Percentiles rank a stretch among this genome's conserved stretches.
Evolutionary conservation across 2,797 vertebrate genomes (phyloP).

Genomic region (Antrozous pallidus): DNA sequence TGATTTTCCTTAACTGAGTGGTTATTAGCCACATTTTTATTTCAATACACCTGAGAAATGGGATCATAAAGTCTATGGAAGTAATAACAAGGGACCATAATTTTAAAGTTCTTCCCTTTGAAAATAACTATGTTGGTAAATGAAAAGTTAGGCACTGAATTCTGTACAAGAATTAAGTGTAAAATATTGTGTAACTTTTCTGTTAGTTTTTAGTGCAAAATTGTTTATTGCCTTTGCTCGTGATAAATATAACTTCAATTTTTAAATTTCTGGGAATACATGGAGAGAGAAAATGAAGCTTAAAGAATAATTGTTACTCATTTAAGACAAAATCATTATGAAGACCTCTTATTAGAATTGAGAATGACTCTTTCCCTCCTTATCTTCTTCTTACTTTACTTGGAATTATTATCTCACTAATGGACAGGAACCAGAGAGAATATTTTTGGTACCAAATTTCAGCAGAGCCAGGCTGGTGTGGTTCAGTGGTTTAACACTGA

Average conservation of each 20-base stretch:
- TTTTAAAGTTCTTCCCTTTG: neutral
- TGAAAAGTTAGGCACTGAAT: neutral
- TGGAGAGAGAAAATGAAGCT: slow-evolving; percentile 15
- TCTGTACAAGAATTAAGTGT: neutral
- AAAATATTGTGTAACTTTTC: neutral
- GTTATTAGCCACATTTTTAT: slow-evolving; percentile 1
- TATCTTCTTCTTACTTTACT: neutral
- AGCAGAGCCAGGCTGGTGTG: neutral
- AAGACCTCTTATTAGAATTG: neutral
- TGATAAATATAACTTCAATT: neutral
- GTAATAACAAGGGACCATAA: neutral
- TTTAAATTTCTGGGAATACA: slow-evolving; percentile 1
- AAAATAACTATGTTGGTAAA: slow-evolving; percentile 21
- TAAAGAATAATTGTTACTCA: neutral
- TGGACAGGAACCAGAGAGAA: neutral
- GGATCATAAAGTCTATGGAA: neutral
- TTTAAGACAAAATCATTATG: slow-evolving; percentile 17
- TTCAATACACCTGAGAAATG: slow-evolving; percentile 26
- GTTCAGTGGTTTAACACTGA: too few relatives aligned
- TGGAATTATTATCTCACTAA: neutral
- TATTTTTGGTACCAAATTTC: neutral
- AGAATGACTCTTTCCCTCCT: neutral
- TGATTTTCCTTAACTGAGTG: slow-evolving; percentile 21
- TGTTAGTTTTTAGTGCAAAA: neutral
- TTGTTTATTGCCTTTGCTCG: neutral